phyloP scores from a whole-genome alignment of 2,888 invertebrate species.

The Sceliomorpha sp. region DNA sequence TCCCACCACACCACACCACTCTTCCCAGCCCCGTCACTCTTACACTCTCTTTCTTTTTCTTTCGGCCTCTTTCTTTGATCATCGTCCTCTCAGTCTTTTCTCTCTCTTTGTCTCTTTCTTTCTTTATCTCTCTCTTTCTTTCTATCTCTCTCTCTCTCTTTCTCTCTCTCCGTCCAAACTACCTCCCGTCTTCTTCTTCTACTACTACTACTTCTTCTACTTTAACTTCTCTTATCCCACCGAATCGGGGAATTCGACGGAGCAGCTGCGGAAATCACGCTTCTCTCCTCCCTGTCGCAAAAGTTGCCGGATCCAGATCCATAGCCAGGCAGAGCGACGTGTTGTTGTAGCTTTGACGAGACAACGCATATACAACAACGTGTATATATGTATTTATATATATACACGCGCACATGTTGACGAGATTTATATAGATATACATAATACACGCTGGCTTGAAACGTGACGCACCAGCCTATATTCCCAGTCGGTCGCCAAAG shows the following conservation, averaged over 20 bases:
- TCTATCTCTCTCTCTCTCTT: too few relatives aligned
- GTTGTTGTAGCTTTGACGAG: constrained; percentile 41
- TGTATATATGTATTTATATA: constrained; percentile 46
- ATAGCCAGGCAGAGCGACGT: constrained; percentile 23
- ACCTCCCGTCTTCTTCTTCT: constrained; percentile 42
- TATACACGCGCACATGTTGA: constrained; percentile 40
- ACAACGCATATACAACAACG: constrained; percentile 23
- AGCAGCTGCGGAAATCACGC: constrained; percentile 41
- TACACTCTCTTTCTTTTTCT: constrained; percentile 37
- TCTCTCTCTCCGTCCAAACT: constrained; percentile 42
- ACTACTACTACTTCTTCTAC: too few relatives aligned
- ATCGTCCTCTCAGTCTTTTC: constrained; percentile 43
- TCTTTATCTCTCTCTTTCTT: constrained; percentile 23
- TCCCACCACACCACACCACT: too few relatives aligned
- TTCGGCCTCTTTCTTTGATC: constrained; percentile 44
- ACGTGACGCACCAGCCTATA: constrained; percentile 1
- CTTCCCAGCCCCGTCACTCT: constrained; percentile 27
- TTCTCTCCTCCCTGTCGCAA: constrained; percentile 33
- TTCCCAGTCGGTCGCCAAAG: constrained; percentile 12
- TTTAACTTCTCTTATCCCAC: too few relatives aligned
- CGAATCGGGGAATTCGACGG: constrained; percentile 34
- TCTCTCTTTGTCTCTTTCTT: too few relatives aligned
- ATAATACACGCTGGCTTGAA: constrained; percentile 44
- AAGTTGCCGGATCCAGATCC: constrained; percentile 24
- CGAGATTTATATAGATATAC: constrained; percentile 51